phyloP scores from a whole-genome alignment of 2,888 invertebrate genomes.

The Drosophila subquinaria region DNA sequence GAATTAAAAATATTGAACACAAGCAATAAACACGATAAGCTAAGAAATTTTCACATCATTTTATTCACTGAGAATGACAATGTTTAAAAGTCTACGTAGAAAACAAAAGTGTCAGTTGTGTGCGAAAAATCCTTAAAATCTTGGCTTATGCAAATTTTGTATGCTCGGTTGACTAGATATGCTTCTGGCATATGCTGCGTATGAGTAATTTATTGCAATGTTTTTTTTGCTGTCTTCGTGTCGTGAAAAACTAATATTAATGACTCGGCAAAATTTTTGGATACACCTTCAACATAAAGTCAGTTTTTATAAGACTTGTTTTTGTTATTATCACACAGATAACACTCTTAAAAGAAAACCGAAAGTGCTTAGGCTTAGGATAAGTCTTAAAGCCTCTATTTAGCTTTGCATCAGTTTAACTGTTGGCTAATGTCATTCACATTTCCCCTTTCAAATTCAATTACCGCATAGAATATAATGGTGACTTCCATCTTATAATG shows the following conservation, averaged over 20 bases:
- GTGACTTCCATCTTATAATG: neutral
- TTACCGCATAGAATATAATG: neutral
- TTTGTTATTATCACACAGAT: neutral
- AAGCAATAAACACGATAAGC: neutral
- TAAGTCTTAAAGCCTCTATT: neutral
- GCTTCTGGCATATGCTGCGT: slow-evolving; percentile 54
- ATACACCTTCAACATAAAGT: neutral
- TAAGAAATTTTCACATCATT: neutral
- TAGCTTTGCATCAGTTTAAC: neutral
- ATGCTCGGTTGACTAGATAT: slow-evolving; percentile 27
- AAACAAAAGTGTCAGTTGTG: neutral
- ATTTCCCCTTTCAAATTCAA: neutral
- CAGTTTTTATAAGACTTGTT: neutral
- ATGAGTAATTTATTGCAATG: slow-evolving; percentile 53
- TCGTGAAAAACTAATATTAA: slow-evolving; percentile 16
- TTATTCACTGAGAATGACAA: slow-evolving; percentile 1
- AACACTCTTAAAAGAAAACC: neutral
- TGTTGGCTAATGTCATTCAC: neutral
- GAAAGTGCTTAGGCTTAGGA: neutral
- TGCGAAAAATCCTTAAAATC: slow-evolving; percentile 7
- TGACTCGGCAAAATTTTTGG: neutral
- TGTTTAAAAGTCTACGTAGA: slow-evolving; percentile 12
- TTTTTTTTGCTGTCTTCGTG: neutral
- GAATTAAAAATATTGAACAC: neutral
- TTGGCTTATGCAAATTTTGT: slow-evolving; percentile 43